phyloP scores from a whole-genome alignment of 2,113 vertebrate genomes.

The Protobothrops mucrosquamatus region DNA sequence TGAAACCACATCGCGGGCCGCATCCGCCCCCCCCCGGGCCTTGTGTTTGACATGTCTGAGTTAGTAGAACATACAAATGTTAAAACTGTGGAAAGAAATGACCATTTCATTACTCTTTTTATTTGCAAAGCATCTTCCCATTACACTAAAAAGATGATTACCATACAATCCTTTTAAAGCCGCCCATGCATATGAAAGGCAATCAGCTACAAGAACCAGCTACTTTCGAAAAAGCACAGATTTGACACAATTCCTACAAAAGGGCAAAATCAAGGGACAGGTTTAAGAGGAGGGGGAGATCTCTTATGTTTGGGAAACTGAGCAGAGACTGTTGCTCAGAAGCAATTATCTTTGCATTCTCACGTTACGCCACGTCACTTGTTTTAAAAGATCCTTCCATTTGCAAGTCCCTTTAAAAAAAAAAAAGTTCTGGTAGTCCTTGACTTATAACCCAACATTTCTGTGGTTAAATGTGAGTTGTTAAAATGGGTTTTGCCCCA shows the following conservation, averaged over 20 bases:
- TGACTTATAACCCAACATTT: background rate
- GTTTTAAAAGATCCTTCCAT: background rate
- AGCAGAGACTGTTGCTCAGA: background rate
- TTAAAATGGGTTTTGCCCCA: background rate
- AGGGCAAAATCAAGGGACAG: background rate
- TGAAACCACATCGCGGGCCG: too few relatives aligned
- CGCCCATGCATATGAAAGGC: constrained; percentile 19
- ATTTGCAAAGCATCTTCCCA: constrained; percentile 6
- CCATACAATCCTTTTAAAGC: constrained; percentile 7
- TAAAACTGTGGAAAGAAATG: background rate
- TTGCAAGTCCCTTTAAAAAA: background rate
- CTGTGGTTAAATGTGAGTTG: background rate
- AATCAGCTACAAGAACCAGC: background rate
- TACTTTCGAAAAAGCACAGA: background rate
- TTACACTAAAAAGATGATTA: constrained; percentile 4
- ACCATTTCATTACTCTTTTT: constrained; percentile 10
- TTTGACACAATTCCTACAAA: background rate
- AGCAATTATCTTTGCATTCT: background rate
- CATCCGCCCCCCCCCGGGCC: too few relatives aligned
- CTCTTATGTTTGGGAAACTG: background rate
- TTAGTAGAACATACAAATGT: too few relatives aligned
- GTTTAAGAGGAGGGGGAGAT: background rate
- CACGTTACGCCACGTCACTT: background rate
- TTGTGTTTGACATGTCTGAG: too few relatives aligned
- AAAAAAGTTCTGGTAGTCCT: background rate